Conservation (phyloP, 2,113 vertebrate species). For the Limanda limanda region DNA sequence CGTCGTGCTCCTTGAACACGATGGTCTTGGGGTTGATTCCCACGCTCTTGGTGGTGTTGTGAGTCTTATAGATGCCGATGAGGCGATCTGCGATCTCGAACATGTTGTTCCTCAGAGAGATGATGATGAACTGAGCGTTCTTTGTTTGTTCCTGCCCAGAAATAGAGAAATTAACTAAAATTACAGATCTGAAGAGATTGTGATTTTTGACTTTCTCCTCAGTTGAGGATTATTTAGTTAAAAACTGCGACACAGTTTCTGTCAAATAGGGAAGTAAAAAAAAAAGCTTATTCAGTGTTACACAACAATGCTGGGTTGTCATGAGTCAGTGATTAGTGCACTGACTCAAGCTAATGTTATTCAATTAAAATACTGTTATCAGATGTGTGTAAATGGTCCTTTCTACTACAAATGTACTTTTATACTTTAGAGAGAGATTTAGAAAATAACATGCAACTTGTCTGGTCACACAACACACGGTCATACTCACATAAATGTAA, state of each 20-base stretch:
- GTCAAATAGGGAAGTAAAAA: too few species aligned
- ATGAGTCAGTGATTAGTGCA: background rate
- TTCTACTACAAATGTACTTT: background rate
- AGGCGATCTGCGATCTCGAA: constrained; percentile 97
- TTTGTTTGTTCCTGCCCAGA: constrained; percentile 93
- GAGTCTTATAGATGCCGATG: constrained; percentile 96
- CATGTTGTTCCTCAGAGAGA: constrained; percentile 99
- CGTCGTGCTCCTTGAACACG: constrained; percentile 82
- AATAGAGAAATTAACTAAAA: constrained; percentile 1
- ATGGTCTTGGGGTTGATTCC: constrained; percentile 93
- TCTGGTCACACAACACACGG: background rate
- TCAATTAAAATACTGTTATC: too few species aligned
- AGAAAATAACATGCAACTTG: background rate
- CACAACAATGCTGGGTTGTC: background rate
- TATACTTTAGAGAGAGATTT: constrained; percentile 1
- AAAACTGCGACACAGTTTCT: too few species aligned
- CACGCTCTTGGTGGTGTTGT: constrained; percentile 94
- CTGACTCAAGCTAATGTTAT: background rate
- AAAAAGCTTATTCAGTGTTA: background rate
- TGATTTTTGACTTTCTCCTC: background rate
- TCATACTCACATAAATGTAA: constrained; percentile 94
- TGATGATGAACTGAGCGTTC: constrained; percentile 98
- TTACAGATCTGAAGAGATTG: background rate
- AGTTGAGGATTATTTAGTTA: too few species aligned
- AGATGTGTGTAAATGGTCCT: too few species aligned